A percentile compares a stretch with the other conserved stretches of the same genome.
phyloP scores from a whole-genome alignment of 2,113 vertebrate genomes.

The Paradoxurus hermaphroditus region DNA sequence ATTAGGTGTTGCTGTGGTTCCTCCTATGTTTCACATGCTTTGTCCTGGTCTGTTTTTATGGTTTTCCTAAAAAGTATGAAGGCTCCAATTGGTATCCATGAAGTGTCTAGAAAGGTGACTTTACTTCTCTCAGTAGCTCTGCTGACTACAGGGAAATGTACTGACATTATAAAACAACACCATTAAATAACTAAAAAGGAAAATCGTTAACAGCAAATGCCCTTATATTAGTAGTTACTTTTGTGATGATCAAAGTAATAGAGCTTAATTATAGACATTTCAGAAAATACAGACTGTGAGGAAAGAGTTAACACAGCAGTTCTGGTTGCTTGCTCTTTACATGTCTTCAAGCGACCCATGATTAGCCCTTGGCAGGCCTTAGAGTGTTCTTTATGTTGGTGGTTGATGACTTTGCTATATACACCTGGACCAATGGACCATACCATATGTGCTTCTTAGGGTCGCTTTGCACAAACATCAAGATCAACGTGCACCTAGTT shows the following conservation, averaged over 20 bases:
- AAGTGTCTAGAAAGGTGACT: neutral
- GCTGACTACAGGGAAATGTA: neutral
- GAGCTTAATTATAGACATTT: neutral
- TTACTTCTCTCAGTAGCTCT: neutral
- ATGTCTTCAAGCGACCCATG: neutral
- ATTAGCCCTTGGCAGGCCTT: neutral
- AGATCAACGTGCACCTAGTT: neutral
- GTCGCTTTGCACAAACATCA: neutral
- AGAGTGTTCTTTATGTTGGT: neutral
- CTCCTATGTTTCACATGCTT: neutral
- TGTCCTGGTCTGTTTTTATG: neutral
- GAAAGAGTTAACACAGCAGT: neutral
- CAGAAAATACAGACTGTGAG: neutral
- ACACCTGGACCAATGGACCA: neutral
- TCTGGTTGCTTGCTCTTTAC: neutral
- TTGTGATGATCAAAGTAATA: neutral
- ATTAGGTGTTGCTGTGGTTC: neutral
- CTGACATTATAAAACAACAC: neutral
- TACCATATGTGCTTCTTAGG: neutral
- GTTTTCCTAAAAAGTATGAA: neutral
- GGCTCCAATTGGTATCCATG: neutral
- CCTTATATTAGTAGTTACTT: neutral
- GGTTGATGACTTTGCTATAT: neutral
- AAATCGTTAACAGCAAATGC: neutral
- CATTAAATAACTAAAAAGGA: neutral